Base-by-base conservation (phyloP, 2,888 invertebrate genomes). In the Palloptera scutellata region DNA sequence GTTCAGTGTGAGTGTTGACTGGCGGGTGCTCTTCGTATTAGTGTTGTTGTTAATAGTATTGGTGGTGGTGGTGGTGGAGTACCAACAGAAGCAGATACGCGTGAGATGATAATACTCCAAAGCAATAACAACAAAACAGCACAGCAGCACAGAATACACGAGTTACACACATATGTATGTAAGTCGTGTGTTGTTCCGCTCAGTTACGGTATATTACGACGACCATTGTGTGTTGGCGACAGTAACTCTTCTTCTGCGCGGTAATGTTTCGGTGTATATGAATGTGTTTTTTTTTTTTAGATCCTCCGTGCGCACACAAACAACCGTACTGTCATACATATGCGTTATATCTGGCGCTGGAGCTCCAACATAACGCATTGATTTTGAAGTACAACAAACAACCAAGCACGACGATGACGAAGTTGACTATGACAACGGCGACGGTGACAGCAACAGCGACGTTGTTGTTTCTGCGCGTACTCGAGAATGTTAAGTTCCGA, bases 241-340 rank as follows among this genome's bases (percentile, higher is more conserved):
- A 17, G 40, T 15, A 48, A 30, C 30, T 30, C 30, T 30, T n/a
- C 15, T 48, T 48, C 51, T 45, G 12, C 45, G 10, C 12, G 45
- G 45, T 45, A 45, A 45, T 12, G 30, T 30, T 30, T 30, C 6
- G 2, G 30, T 30, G 2, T 30, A 6, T 6, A 4, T 30, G 54
- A 59, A 42, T 30, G 30, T 30, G 30, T 30, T 2, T 30, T 30
- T 30, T 30, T 2, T 30, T 30, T 2, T 2, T 30, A 6, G 30
- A 30, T 30, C 30, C 30, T 30, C 30, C 30, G 30, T 40, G 55
- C 40, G 66, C 66, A n/a, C 30, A 66, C 61, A 66, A 40, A 13
- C 51, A 15, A n/a, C 60, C 66, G 66, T 48, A 48, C 57, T 55
- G 61, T 13, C 61, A 57, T 57, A 57, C 55, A 61, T 57, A 20